Base-by-base conservation (phyloP, 92 coral and sea anemone genomes). In the Siderastrea radians region DNA sequence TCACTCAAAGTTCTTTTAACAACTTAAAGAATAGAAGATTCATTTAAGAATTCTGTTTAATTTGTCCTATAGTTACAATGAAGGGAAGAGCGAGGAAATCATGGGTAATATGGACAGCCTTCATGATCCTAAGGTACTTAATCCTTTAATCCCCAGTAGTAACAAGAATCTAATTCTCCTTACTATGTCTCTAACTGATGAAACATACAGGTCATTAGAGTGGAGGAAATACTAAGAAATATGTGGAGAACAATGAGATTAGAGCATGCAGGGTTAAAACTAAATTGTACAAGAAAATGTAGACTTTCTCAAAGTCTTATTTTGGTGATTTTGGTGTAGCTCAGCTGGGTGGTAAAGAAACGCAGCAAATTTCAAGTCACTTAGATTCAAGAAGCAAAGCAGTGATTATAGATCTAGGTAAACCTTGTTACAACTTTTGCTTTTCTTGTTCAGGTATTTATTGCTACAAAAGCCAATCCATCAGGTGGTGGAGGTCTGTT, bases 381-480 rank as follows among this genome's bases (percentile, higher is more conserved):
- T 43, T 16, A 3, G 26, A 72, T 16, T 65, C 8, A 65, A 19
- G 11, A 17, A 55, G 12, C 8, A 5, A 43, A 43, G 9, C 49
- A 1, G 74, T 2, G 7, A 60, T 14, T 61, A n/a, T 5, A 19
- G 16, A n/a, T 51, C n/a, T 3, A 4, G 3, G 6, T 2, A 10
- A 38, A 11, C 45, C 6, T 58, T 13, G 38, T 45, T n/a, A 15
- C 2, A 6, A 61, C 16, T 61, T 61, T 13, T 61, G 5, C 5
- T 61, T 15, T 59, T 46, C 49, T 75, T 2, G 3, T 79, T 13
- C 54, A 95, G 98, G 95, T 88, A 16, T 70, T 80, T 67, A 84
- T 95, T 75, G 96, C 96, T 15, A 93, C 98, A 11, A 95, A 95
- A 75, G 98, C 94, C 15, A 83, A 89, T 76, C 94, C 99, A 47